Conservation (phyloP, 2,113 vertebrate genomes). For the Aptenodytes patagonicus region DNA sequence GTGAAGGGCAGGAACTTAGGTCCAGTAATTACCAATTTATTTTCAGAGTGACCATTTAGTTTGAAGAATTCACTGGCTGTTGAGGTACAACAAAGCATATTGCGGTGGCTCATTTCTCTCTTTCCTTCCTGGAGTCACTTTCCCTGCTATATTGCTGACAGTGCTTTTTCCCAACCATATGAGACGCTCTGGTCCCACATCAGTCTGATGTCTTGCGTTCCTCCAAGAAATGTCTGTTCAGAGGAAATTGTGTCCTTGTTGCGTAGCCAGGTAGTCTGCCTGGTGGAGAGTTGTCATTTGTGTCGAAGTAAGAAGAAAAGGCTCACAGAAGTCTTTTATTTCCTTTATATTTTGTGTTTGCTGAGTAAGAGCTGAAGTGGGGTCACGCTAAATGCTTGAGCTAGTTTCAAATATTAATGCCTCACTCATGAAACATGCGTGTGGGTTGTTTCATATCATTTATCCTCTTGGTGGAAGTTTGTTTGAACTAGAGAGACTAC, state of each 20-base stretch:
- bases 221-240: not conserved
- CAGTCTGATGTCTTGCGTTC: not conserved
- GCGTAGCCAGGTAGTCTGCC: not conserved
- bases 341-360: not conserved
- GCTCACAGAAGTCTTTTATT: not conserved
- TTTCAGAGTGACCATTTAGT: not conserved
- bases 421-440: not conserved
- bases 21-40: not conserved
- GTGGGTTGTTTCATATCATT: not conserved
- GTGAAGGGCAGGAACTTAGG: not conserved
- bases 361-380: not conserved
- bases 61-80: not conserved
- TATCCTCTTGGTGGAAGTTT: not conserved
- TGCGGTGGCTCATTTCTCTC: not conserved
- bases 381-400: not conserved
- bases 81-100: not conserved
- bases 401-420: not conserved
- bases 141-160: not conserved
- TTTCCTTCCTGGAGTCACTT: not conserved
- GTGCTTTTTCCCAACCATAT: not conserved
- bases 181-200: not conserved
- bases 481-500: not conserved
- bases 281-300: not conserved
- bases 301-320: not conserved
- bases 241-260: not conserved